Base-by-base conservation (phyloP, 1,140 invertebrate genomes). In the Cherax destructor region DNA sequence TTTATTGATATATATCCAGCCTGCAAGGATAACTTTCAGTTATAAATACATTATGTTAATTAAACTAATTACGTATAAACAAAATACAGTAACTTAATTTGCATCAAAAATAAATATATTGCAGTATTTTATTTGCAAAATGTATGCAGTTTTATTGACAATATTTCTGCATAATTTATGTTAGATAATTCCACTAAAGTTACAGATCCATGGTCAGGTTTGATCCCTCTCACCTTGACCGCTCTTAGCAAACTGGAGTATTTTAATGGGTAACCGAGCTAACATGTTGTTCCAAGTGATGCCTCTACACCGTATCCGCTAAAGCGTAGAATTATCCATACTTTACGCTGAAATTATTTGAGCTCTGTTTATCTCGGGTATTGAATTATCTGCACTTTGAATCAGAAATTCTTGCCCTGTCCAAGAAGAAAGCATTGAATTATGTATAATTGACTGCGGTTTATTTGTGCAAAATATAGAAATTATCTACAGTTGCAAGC, bases 391-490 rank as follows among this genome's bases (percentile, higher is more conserved):
- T 21, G 69, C 30, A 30, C 21, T 74, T 74, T 24, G 69, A 11
- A 21, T 74, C 69, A 30, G 61, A 65, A 7, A 65, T 65, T 65
- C 21, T 16, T 16, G 61, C 18, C 18, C 16, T 65, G 61, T 18
- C n/a, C 69, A 74, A 16, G 24, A 74, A 74, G 69, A 30, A 30
- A 74, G n/a, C n/a, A 30, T 30, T 74, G 69, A 74, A 74, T 74
- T 74, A 74, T 30, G 69, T 74, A 21, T 6, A 9, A 74, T 74
- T 74, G n/a, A 30, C 16, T 7, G 69, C 7, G 24, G 24, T 7
- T 74, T 74, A 74, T 74, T 30, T 74, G n/a, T 30, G 69, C 24
- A 74, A 30, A 74, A 74, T 74, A 74, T 7, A 74, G 69, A 74
- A 74, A 74, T 74, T 74, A 74, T 30, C 1, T 30, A 21, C 69